A percentile compares a stretch with the other conserved stretches of the same genome.
phyloP scores from a whole-genome alignment of 2,113 vertebrate species.

The Pteronura brasiliensis region DNA sequence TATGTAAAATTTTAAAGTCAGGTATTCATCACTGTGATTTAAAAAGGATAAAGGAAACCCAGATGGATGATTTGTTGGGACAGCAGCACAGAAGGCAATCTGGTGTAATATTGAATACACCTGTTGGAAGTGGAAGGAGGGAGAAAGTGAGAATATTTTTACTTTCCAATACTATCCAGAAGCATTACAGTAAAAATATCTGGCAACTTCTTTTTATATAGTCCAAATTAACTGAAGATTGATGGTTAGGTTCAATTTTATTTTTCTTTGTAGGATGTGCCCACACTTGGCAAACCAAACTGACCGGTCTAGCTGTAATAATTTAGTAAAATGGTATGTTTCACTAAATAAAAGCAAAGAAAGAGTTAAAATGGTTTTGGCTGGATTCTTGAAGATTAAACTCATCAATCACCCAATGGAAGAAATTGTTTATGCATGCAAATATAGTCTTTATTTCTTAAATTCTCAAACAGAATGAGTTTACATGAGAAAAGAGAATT shows the following conservation, averaged over 20 bases:
- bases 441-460: not conserved
- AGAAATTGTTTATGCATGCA: not conserved
- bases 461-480: slow-evolving; percentile 8
- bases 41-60: not conserved
- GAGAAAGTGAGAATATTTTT: not conserved
- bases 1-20: slow-evolving; percentile 44
- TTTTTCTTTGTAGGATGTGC: not conserved
- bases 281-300: not conserved
- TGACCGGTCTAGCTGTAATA: not conserved
- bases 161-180: not conserved
- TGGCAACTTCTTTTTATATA: not conserved
- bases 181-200: slow-evolving; percentile 3
- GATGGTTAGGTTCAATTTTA: not conserved
- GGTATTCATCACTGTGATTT: slow-evolving; percentile 21
- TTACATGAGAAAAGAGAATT: not conserved
- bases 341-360: slow-evolving; percentile 16
- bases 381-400: slow-evolving; percentile 27
- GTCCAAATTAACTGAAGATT: not conserved
- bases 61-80: not conserved
- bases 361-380: not conserved
- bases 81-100: not conserved
- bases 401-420: not conserved
- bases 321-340: not conserved
- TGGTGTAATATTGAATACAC: slow-evolving; percentile 3
- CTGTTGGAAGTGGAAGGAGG: not conserved